Percentiles rank a stretch among this genome's conserved stretches.
Evolutionary conservation across 2,113 vertebrate genomes (phyloP).

Genomic region (Synchiropus splendidus): DNA sequence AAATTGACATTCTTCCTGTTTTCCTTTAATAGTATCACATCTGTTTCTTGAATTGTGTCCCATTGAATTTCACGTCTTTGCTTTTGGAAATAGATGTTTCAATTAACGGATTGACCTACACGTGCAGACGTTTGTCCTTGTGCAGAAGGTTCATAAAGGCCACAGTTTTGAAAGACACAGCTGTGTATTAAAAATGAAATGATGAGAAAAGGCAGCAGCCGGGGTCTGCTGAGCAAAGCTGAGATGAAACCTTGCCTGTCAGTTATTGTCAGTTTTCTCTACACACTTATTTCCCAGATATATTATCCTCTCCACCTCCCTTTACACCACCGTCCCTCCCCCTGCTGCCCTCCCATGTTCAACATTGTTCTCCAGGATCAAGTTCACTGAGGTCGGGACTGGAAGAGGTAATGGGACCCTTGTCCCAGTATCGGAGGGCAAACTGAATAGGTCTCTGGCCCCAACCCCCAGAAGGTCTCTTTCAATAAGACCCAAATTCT

Average conservation of each 20-base stretch:
- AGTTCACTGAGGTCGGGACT: slow-evolving; percentile 41
- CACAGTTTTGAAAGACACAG: slow-evolving; percentile 27
- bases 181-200: slow-evolving; percentile 5
- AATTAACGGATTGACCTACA: slow-evolving; percentile 27
- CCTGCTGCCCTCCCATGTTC: slow-evolving; percentile 4
- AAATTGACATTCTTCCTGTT: too few relatives aligned
- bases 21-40: too few relatives aligned
- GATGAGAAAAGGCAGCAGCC: not conserved
- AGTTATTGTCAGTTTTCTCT: slow-evolving; percentile 29
- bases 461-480: slow-evolving; percentile 25
- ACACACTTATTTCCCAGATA: slow-evolving; percentile 47
- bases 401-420: slow-evolving; percentile 57
- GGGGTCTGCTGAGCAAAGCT: slow-evolving; percentile 16
- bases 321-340: not conserved
- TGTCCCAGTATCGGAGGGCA: slow-evolving; percentile 42
- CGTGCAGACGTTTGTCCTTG: slow-evolving; percentile 15
- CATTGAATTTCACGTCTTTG: too few relatives aligned
- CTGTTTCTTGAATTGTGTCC: too few relatives aligned
- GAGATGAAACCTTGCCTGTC: slow-evolving; percentile 32
- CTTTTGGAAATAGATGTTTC: not conserved
- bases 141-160: slow-evolving; percentile 4
- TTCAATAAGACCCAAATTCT: slow-evolving; percentile 55
- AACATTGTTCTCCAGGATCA: slow-evolving; percentile 47
- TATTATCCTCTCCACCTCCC: slow-evolving; percentile 35
- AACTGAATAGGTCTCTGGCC: slow-evolving; percentile 57